These are phyloP conservation scores for Sepiola atlantica DNA, from an alignment of 2,888 invertebrate genomes.

Conservation along the genomic window DNA sequence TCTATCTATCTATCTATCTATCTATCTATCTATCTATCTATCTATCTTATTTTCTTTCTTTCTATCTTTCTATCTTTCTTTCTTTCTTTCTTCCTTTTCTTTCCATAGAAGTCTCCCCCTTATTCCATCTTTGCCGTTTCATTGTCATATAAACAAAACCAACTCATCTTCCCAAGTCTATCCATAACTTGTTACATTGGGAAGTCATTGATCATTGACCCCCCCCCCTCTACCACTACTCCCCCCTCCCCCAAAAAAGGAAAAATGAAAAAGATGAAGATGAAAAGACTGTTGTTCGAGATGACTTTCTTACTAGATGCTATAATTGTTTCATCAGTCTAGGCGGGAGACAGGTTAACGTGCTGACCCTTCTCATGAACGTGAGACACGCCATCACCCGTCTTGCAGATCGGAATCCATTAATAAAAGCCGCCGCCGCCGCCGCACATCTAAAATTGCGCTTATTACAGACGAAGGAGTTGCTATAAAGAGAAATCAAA, in stretches of 20 bases:
- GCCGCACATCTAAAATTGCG: background rate
- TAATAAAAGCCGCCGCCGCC: too few species aligned
- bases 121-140: too few species aligned
- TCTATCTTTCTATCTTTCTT: too few species aligned
- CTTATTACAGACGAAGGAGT: conserved; percentile 6
- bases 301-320: background rate
- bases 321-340: conserved; percentile 36
- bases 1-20: too few species aligned
- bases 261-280: conserved; percentile 11
- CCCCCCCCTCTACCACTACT: too few species aligned
- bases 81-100: too few species aligned
- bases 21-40: too few species aligned
- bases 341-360: conserved; percentile 21
- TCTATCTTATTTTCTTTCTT: too few species aligned
- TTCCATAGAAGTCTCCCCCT: too few species aligned
- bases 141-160: too few species aligned
- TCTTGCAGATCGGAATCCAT: background rate
- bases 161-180: too few species aligned
- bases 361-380: background rate
- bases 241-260: too few species aligned
- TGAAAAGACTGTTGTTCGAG: background rate
- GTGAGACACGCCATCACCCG: background rate
- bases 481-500: background rate
- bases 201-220: conserved; percentile 14
- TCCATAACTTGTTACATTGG: background rate